These are phyloP conservation scores for Zoroaster sp. DNA, from an alignment of 53 echinoderm and acorn worm genomes.

Conservation along the genomic window DNA sequence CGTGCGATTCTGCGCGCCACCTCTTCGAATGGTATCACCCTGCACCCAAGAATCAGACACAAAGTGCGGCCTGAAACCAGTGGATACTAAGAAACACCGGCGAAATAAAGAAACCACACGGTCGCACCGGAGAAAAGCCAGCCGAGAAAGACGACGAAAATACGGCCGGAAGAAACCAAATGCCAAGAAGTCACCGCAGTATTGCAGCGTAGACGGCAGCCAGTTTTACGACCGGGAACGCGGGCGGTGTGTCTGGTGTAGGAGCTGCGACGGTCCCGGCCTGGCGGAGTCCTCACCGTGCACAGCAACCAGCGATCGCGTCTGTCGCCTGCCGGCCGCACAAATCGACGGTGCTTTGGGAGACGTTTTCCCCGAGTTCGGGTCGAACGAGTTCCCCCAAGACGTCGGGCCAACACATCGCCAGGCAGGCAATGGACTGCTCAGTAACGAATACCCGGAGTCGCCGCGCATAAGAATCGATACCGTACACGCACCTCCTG, in stretches of 20 bases:
- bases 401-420: neutral
- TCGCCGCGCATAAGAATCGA: neutral
- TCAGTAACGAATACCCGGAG: constrained; percentile 25
- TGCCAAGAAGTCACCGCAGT: neutral
- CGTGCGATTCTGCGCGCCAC: neutral
- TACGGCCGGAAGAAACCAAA: neutral
- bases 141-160: neutral
- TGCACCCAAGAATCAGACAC: constrained; percentile 2
- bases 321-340: neutral
- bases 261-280: neutral
- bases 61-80: neutral
- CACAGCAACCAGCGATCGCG: neutral
- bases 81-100: neutral
- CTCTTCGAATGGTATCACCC: neutral
- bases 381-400: neutral
- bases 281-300: neutral
- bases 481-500: neutral
- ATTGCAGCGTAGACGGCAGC: neutral
- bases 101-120: neutral
- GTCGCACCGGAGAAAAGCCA: neutral
- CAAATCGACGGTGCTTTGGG: neutral
- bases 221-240: neutral
- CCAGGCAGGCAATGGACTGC: neutral
- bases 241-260: neutral
- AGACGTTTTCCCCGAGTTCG: neutral